Base-by-base conservation (phyloP, 2,113 vertebrate genomes). In the Apus apus region DNA sequence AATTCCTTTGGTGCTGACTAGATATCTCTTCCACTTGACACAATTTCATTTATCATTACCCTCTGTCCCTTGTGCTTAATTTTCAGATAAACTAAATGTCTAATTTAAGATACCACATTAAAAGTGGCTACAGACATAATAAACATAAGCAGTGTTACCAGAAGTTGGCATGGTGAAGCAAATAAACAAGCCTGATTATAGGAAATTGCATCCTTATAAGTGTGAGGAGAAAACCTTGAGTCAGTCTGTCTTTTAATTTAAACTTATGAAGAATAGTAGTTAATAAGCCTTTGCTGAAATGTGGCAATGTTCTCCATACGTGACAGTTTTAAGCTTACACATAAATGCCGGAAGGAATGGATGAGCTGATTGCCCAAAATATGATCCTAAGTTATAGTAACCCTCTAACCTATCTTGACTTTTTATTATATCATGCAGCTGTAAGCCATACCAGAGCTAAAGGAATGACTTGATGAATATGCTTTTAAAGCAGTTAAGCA, bases 281-380 rank as follows among this genome's bases (percentile, higher is more conserved):
- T 94, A 87, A 94, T 72, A 96, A 93, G 40, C 68, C 81, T 89
- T 74, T 87, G 72, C 87, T 96, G 94, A 96, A 96, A 95, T 94
- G 77, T 94, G 91, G 71, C 60, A 80, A 65, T 82, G 76, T 96
- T 93, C 72, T 96, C 53, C 12, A 6, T 43, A 9, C 72, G 60
- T 82, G 95, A 94, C 90, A 90, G 73, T 43, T 96, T 97, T 94
- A 93, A 71, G 93, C 94, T 93, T 94, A 65, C 40, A 53, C 86
- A 14, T 91, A 94, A 91, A 80, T 56, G 74, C 62, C 71, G 78
- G 53, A 82, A 51, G 32, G 70, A 80, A 83, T 65, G 36, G 76
- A 91, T 94, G 89, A 78, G 56, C 48, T 79, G 62, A 85, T 93
- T 95, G 53, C 71, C 79, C 80, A 89, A 82, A 90, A 65, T 67